Percentiles rank a stretch among this genome's conserved stretches.
Evolutionary conservation across 2,113 vertebrate species (phyloP).

Genomic region (Amphilophus citrinellus): DNA sequence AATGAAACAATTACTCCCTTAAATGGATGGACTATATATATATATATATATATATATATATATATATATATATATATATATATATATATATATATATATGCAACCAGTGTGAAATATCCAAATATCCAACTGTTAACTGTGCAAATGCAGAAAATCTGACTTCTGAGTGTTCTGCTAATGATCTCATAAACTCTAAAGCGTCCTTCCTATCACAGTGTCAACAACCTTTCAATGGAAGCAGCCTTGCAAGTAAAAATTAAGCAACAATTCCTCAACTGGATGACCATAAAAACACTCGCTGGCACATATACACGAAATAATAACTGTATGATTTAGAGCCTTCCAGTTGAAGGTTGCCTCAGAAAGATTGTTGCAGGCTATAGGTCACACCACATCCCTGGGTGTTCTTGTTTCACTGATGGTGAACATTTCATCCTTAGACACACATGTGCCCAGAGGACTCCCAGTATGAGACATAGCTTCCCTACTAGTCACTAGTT

Average conservation of each 20-base stretch:
- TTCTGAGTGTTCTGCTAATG: not conserved
- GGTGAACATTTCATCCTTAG: slow-evolving; percentile 56
- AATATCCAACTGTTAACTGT: slow-evolving; percentile 11
- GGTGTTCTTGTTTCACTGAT: slow-evolving; percentile 55
- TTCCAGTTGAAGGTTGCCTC: slow-evolving; percentile 52
- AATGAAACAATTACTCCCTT: slow-evolving; percentile 19
- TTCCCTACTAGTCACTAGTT: slow-evolving; percentile 76
- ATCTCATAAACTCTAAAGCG: not conserved
- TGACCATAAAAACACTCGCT: slow-evolving; percentile 48
- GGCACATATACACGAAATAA: slow-evolving; percentile 25
- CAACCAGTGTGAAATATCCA: slow-evolving; percentile 8
- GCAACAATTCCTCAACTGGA: slow-evolving; percentile 33
- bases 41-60: too few relatives aligned
- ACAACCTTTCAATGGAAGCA: slow-evolving; percentile 25
- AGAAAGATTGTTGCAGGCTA: slow-evolving; percentile 54
- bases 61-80: too few relatives aligned
- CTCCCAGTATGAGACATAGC: slow-evolving; percentile 71
- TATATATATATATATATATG: not conserved
- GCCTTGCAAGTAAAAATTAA: slow-evolving; percentile 21
- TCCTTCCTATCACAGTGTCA: slow-evolving; percentile 32
- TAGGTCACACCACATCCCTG: slow-evolving; percentile 43
- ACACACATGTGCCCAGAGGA: slow-evolving; percentile 38
- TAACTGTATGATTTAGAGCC: slow-evolving; percentile 10
- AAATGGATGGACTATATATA: not conserved
- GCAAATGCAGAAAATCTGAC: slow-evolving; percentile 43